Base-by-base conservation (phyloP, 2,888 invertebrate genomes). In the Eumacrocentrus americanus region DNA sequence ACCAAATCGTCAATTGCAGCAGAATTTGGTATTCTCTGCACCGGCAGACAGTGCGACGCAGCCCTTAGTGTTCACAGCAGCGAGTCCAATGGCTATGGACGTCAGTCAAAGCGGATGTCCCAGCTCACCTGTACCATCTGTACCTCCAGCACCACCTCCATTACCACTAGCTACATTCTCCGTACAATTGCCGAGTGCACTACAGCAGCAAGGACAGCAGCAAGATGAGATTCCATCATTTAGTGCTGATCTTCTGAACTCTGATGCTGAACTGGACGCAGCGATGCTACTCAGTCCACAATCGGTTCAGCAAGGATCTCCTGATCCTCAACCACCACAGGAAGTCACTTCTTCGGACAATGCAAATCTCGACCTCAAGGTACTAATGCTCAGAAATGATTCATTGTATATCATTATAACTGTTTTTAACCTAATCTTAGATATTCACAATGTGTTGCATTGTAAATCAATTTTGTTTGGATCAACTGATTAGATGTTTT, bases 231-330 rank as follows among this genome's bases (percentile, higher is more conserved):
- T 75, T 20, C 69, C 73, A 0, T 72, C 73, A 14, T 76, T 78
- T 58, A 71, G 69, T 16, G 69, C 78, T 0, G 78, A 81, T 60
- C 70, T 81, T 2, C 67, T 77, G 14, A 77, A 74, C n/a, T 80
- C 82, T 1, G 83, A 83, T 59, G 75, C 78, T 1, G 81, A 82
- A 12, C 69, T 83, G 2, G 83, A 82, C n/a, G 71, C 80, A 0
- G 70, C 79, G 5, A 80, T 79, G 79, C 62, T 80, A 0, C 72
- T 80, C 11, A 80, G 79, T 58, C 79, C 80, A 0, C 75, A 76
- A 38, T 75, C 77, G 3, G 64, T 70, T 7, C 77, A 78, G 3
- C 75, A 77, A 22, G 61, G 71, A 4, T 79, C 80, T 2, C 79
- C 79, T 0, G 80, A 80, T 65, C 80, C 80, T 18, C 80, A 80